phyloP scores from a whole-genome alignment of 1,140 invertebrate species.

The Drosophila guanche region DNA sequence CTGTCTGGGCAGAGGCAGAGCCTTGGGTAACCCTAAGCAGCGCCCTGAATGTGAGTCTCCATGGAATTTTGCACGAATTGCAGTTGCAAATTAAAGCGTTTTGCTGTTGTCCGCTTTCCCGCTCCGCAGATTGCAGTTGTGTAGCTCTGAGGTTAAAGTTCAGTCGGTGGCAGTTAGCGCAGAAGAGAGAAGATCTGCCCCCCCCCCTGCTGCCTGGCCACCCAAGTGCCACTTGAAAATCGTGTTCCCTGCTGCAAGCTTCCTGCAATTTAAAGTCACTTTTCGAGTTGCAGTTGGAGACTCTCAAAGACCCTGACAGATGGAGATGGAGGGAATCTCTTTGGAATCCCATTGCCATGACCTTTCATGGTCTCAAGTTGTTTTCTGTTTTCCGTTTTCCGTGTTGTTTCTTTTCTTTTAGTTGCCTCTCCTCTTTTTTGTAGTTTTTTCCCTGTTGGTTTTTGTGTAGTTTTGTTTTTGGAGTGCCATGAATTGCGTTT shows the following conservation, averaged over 20 bases:
- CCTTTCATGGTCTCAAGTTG: conserved; percentile 40
- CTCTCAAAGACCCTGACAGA: neutral
- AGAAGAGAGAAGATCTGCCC: conserved; percentile 10
- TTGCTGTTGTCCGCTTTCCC: conserved; percentile 29
- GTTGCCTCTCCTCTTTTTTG: conserved; percentile 37
- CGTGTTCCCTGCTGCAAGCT: conserved; percentile 69
- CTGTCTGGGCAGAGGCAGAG: too few species aligned
- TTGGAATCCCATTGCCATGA: conserved; percentile 41
- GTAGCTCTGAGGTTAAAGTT: conserved; percentile 65
- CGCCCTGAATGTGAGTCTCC: conserved; percentile 8
- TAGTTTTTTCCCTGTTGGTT: conserved; percentile 23
- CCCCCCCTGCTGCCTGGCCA: conserved; percentile 15
- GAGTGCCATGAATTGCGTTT: conserved; percentile 81
- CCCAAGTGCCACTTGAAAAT: conserved; percentile 67
- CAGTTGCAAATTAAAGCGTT: conserved; percentile 80
- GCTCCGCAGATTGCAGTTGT: neutral
- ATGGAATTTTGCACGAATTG: conserved; percentile 78
- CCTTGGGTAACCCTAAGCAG: conserved; percentile 54
- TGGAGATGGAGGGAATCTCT: neutral
- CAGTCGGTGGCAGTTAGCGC: conserved; percentile 65
- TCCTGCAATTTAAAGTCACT: conserved; percentile 51
- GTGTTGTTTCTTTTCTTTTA: conserved; percentile 3
- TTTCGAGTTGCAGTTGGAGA: conserved; percentile 45
- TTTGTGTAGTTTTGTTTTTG: conserved; percentile 45
- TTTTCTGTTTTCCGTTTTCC: too few species aligned